Conservation (phyloP, 1,140 invertebrate species). For the Mylabris phalerata region DNA sequence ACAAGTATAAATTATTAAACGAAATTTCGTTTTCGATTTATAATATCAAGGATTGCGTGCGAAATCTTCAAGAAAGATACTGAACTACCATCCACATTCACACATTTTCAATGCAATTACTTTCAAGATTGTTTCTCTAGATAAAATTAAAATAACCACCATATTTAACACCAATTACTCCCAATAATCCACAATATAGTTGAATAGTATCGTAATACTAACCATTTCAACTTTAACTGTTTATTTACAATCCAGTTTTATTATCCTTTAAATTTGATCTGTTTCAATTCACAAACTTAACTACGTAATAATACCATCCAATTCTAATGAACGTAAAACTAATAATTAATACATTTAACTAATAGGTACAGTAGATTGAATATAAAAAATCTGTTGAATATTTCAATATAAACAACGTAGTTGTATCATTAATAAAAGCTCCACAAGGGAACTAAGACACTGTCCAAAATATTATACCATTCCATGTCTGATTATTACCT, state of each 20-base stretch:
- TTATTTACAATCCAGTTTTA: conserved; percentile 13
- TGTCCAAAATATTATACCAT: conserved; percentile 4
- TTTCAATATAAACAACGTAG: not conserved
- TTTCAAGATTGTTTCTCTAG: conserved; percentile 5
- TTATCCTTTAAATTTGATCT: conserved; percentile 10
- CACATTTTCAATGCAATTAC: conserved; percentile 10
- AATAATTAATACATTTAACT: too few species aligned
- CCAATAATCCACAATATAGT: conserved; percentile 7
- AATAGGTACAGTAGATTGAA: too few species aligned
- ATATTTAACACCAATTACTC: conserved; percentile 16
- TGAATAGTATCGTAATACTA: not conserved
- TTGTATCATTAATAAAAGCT: conserved; percentile 11
- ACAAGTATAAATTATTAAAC: conserved; percentile 8
- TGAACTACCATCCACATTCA: conserved; percentile 1
- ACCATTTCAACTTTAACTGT: conserved; percentile 10
- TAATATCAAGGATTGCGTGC: conserved; percentile 1
- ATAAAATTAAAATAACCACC: conserved; percentile 7
- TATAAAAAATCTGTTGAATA: too few species aligned
- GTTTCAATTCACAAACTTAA: conserved; percentile 1
- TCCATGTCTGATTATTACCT: conserved; percentile 4
- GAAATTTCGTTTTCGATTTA: conserved; percentile 9
- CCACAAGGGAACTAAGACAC: conserved; percentile 5
- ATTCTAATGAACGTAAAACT: too few species aligned
- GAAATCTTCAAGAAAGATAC: too few species aligned
- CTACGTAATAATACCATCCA: too few species aligned